Base-by-base conservation (phyloP, 2,888 invertebrate species). In the Heteromyza rotundicornis region DNA sequence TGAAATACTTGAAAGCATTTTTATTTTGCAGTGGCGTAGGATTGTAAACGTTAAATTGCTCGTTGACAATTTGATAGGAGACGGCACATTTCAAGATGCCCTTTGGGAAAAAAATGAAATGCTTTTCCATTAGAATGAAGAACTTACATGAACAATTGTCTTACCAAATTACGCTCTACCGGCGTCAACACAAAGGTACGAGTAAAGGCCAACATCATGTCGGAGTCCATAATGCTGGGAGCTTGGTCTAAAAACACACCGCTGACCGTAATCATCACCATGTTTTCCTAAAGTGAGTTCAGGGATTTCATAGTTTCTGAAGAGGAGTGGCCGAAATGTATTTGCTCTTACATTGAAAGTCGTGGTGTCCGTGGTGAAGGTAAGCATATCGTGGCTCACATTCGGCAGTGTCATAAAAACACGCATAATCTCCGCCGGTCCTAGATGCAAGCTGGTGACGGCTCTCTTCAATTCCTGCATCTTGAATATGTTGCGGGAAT, bases 41-140 rank as follows among this genome's bases (percentile, higher is more conserved):
- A 63, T 72, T 78, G 57, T 68, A 69, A 1, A 81, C 70, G 36
- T 70, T 75, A 0, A 80, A 67, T 7, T 72, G 72, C 44, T 81
- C 82, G 17, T 82, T 81, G 10, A 72, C 66, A 49, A 81, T 80
- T 64, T 70, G 70, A 60, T 77, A 68, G 7, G 65, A 65, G 2
- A 65, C 67, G 1, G 69, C 65, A 49, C 65, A 64, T 47, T 69
- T 69, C 2, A 78, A 65, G 14, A 73, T 36, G 7, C 80, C 80
- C 81, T 80, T 7, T 0, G 44, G n/a, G n/a, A n/a, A n/a, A n/a
- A n/a, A n/a, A n/a, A 16, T 35, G 7, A 55, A 32, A 27, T n/a
- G n/a, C 12, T 32, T 5, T 2, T 27, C 19, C 12, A 53, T 59
- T 3, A 2, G 2, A n/a, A 7, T 35, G n/a, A 49, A 17, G 20